Percentiles rank a stretch among this genome's conserved stretches.
Evolutionary conservation across 1,140 invertebrate species (phyloP).

Genomic region (Saxidomus purpurata): DNA sequence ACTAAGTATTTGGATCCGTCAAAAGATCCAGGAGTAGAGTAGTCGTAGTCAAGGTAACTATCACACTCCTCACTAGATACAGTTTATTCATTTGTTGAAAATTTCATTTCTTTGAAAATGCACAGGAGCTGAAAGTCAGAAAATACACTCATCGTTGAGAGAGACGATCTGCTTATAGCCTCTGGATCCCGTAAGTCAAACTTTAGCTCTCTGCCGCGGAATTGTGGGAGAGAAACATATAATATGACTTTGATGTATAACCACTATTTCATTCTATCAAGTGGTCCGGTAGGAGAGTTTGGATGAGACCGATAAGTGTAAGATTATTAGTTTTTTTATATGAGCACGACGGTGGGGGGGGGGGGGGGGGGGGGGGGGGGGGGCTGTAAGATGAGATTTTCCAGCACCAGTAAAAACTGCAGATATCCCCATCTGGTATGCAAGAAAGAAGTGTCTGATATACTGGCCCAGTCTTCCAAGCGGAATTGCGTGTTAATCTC

Average conservation of each 20-base stretch:
- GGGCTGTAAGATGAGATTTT: no score
- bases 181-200: background rate
- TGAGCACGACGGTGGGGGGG: no score
- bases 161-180: background rate
- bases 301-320: constrained; percentile 12
- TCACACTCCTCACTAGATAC: background rate
- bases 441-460: background rate
- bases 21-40: constrained; percentile 4
- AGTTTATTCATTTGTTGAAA: background rate
- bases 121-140: constrained; percentile 1
- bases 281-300: background rate
- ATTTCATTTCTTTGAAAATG: background rate
- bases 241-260: background rate
- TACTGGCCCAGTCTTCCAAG: background rate
- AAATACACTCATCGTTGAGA: background rate
- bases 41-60: background rate
- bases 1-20: background rate
- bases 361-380: no score
- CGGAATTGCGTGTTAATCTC: background rate
- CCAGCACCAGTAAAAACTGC: no score
- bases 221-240: background rate
- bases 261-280: background rate
- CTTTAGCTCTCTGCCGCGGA: background rate
- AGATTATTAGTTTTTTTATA: no score
- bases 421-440: no score